Evolutionary conservation across 2,113 vertebrate genomes (phyloP).

Genomic region (Hippocampus zosterae): DNA sequence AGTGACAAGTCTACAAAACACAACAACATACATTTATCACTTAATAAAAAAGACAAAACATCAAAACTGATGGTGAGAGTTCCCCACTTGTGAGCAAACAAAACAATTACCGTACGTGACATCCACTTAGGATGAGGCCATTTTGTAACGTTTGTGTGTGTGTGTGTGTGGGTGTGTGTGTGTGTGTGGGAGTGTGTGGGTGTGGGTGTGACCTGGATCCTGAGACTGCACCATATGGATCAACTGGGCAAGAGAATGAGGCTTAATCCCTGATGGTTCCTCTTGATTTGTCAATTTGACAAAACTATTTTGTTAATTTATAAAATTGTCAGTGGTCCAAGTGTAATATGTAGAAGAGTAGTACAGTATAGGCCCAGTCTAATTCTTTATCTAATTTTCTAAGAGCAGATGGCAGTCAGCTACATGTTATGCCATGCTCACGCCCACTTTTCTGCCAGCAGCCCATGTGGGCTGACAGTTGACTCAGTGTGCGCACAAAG

Average conservation of each 20-base stretch:
- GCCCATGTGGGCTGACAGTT: constrained; percentile 36
- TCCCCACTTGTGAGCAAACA: constrained; percentile 38
- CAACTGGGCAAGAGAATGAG: constrained; percentile 31
- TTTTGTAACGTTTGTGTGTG: not conserved
- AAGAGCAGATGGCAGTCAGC: constrained; percentile 58
- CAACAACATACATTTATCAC: constrained; percentile 42
- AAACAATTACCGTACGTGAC: constrained; percentile 43
- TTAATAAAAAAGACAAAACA: constrained; percentile 44
- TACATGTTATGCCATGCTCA: constrained; percentile 21
- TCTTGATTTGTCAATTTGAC: constrained; percentile 38
- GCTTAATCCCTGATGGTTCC: constrained; percentile 49
- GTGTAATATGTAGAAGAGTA: constrained; percentile 44
- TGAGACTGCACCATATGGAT: constrained; percentile 58
- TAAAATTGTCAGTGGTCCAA: constrained; percentile 50
- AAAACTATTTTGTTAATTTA: too few species aligned
- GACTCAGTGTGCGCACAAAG: constrained; percentile 32
- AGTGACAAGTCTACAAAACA: constrained; percentile 59
- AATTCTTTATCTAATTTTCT: constrained; percentile 32
- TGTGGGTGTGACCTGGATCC: constrained; percentile 54
- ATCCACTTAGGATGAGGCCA: constrained; percentile 29
- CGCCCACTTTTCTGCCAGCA: constrained; percentile 16
- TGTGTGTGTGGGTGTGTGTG: not conserved
- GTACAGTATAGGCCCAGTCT: not conserved
- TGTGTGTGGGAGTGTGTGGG: not conserved
- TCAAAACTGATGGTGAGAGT: constrained; percentile 21